phyloP scores from a whole-genome alignment of 2,888 invertebrate genomes.

The Scaptomyza tumidula region DNA sequence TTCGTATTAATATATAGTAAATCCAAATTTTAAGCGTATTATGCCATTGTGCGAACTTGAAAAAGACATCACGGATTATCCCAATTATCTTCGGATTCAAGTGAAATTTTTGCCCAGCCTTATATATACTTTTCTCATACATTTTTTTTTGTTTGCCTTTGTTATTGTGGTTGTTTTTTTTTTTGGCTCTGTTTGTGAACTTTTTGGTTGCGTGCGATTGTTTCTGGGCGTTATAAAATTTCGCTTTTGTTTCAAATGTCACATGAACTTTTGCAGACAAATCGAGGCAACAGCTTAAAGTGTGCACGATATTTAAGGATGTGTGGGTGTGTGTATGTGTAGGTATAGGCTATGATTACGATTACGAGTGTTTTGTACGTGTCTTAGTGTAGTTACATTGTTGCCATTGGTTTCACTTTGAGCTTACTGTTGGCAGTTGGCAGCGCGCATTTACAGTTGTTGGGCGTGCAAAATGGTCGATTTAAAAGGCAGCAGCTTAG shows the following conservation, averaged over 20 bases:
- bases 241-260: slow-evolving; percentile 53
- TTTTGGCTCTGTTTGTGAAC: slow-evolving; percentile 7
- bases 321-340: slow-evolving; percentile 13
- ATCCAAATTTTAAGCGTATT: not conserved
- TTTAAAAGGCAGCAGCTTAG: slow-evolving; percentile 57
- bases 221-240: slow-evolving; percentile 52
- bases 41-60: slow-evolving; percentile 47
- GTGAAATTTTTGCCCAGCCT: slow-evolving; percentile 46
- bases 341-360: slow-evolving; percentile 7
- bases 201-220: slow-evolving; percentile 25
- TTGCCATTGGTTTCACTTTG: slow-evolving; percentile 62
- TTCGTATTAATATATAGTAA: not conserved
- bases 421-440: slow-evolving; percentile 24
- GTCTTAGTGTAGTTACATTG: slow-evolving; percentile 29
- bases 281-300: slow-evolving; percentile 47
- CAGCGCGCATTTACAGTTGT: slow-evolving; percentile 48
- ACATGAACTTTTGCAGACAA: slow-evolving; percentile 48
- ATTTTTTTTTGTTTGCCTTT: no score
- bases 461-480: slow-evolving; percentile 53
- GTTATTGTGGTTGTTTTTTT: slow-evolving; percentile 1
- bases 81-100: slow-evolving; percentile 70
- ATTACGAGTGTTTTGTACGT: slow-evolving; percentile 5
- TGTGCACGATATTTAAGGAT: slow-evolving; percentile 37
- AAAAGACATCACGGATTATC: slow-evolving; percentile 75
- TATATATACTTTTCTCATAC: no score